phyloP scores from a whole-genome alignment of 2,797 vertebrate species.

The Caiman crocodilus region DNA sequence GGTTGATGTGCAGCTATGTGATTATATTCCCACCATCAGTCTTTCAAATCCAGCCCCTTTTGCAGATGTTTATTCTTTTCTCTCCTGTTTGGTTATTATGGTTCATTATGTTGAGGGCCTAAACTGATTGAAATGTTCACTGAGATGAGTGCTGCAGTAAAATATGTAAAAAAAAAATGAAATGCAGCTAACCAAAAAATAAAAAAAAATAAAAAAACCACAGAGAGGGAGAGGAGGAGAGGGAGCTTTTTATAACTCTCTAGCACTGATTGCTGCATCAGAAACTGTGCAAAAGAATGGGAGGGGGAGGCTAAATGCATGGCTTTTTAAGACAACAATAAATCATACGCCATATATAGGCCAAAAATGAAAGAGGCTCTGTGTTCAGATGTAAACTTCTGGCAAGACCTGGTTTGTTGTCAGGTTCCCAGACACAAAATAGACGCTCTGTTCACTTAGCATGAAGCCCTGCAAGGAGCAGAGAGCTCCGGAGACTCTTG shows the following conservation, averaged over 20 bases:
- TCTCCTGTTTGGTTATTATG: conserved; percentile 79
- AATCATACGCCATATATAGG: conserved; percentile 83
- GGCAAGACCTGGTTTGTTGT: conserved; percentile 85
- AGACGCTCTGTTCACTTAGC: conserved; percentile 86
- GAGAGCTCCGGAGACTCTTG: conserved; percentile 85
- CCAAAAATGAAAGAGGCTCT: conserved; percentile 83
- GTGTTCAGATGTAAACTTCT: conserved; percentile 85
- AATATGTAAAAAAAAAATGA: conserved; percentile 51
- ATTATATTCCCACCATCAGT: conserved; percentile 68
- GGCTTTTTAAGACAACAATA: conserved; percentile 79
- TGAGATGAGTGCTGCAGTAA: conserved; percentile 77
- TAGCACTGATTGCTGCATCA: conserved; percentile 55
- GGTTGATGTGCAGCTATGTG: conserved; percentile 50
- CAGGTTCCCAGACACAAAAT: conserved; percentile 88
- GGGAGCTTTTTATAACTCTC: conserved; percentile 67
- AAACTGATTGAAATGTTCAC: conserved; percentile 82
- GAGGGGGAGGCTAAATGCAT: conserved; percentile 48
- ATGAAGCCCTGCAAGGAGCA: conserved; percentile 84
- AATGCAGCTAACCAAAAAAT: neutral
- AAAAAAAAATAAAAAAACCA: neutral
- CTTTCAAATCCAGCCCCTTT: conserved; percentile 63
- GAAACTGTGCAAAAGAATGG: conserved; percentile 51
- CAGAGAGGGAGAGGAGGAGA: conserved; percentile 51
- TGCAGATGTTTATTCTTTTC: conserved; percentile 80
- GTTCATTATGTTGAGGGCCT: conserved; percentile 81